Base-by-base conservation (phyloP, 2,888 invertebrate species). In the Eristalis tenax region DNA sequence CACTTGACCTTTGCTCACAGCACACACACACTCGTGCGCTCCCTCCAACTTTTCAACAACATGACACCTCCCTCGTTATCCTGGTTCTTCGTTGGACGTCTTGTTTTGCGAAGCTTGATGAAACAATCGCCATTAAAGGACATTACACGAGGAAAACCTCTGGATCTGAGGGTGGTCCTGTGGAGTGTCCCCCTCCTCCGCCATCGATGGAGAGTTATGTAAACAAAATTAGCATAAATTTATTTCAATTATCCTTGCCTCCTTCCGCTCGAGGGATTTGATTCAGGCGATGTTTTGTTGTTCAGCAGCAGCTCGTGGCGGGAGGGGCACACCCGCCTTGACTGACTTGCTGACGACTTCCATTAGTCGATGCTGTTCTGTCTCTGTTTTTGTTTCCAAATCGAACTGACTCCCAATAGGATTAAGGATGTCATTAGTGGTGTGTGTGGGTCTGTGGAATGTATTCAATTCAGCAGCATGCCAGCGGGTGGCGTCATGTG, bases 151-250 rank as follows among this genome's bases (percentile, higher is more conserved):
- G 43, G 43, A 43, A 8, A 1, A n/a, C 6, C n/a, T n/a, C 15
- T 50, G 6, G 43, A 50, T 18, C 43, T 5, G 18, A 18, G 50
- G 50, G 18, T 2, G 18, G 18, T 50, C 50, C 18, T 50, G 2
- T 13, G 26, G 2, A 2, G 26, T 26, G 2, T 4, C 5, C 28
- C 28, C 4, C 28, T 5, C 5, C 28, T 5, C 43, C 6, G 18
- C 50, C 50, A 5, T 18, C 28, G 43, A 50, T 56, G 56, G 26
- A 40, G 35, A 78, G 35, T 26, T 38, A 69, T 74, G 83, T 69
- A 83, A 83, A 75, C 79, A 79, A 65, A 83, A 83, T 83, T 83
- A 79, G 64, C 79, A 83, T 83, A 79, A 70, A 83, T 83, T 83
- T 70, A 75, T 79, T 79, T 75, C 79, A 83, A 83, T 83, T 83